Conservation (phyloP, 1,140 invertebrate species). For the Scaptodrosophila lebanonensis region DNA sequence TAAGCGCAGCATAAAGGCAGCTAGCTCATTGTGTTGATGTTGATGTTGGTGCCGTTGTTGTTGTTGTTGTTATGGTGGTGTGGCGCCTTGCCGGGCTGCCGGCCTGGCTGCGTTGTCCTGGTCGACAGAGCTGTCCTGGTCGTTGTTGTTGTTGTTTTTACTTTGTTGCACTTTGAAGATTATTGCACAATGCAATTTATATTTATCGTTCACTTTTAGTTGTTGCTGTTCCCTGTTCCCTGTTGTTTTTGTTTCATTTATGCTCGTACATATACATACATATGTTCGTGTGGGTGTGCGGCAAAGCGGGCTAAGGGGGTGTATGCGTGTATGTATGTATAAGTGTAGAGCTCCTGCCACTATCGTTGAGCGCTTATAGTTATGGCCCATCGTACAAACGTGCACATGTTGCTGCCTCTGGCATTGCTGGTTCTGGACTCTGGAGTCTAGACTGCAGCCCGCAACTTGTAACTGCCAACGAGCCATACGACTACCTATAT, state of each 20-base stretch:
- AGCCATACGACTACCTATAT: too few relatives aligned
- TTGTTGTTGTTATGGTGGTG: constrained; percentile 16
- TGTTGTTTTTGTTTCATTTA: constrained; percentile 65
- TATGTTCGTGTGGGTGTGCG: neutral
- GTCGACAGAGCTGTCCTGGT: constrained; percentile 13
- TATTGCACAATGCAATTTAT: constrained; percentile 73
- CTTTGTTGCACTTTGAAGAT: constrained; percentile 71
- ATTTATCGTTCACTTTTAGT: constrained; percentile 70
- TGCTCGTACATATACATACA: constrained; percentile 26
- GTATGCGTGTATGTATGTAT: neutral
- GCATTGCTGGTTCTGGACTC: too few relatives aligned
- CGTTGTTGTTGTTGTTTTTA: constrained; percentile 36
- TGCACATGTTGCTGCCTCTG: neutral
- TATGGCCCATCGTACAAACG: too few relatives aligned
- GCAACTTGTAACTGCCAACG: constrained; percentile 14
- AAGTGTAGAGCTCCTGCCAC: neutral
- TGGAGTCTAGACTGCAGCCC: too few relatives aligned
- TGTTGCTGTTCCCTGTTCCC: constrained; percentile 37
- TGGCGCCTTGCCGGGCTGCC: constrained; percentile 26
- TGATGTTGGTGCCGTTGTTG: constrained; percentile 1
- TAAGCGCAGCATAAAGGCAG: constrained; percentile 43
- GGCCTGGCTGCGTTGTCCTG: constrained; percentile 23
- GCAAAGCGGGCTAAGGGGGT: too few relatives aligned
- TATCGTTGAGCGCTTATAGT: too few relatives aligned
- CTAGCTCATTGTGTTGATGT: constrained; percentile 44